These are phyloP conservation scores for Hyla sarda DNA, from an alignment of 2,113 vertebrate genomes.

Conservation along the genomic window DNA sequence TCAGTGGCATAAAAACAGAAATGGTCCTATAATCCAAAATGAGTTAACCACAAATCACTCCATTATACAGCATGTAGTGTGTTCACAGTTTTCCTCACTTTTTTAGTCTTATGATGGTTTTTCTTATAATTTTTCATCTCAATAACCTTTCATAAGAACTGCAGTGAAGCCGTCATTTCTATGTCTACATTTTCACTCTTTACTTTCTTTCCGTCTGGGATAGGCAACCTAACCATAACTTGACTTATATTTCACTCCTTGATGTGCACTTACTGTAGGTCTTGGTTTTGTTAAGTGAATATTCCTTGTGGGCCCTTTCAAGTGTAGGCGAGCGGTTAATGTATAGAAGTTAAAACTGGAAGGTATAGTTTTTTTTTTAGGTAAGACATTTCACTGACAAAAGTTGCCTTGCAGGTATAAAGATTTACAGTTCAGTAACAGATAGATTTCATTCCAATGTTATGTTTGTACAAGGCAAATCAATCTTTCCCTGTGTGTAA, in stretches of 20 bases:
- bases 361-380: neutral
- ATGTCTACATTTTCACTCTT: neutral
- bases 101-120: neutral
- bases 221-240: neutral
- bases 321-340: neutral
- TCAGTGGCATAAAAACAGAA: too few species aligned
- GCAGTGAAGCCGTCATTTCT: neutral
- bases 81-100: neutral
- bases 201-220: conserved; percentile 13
- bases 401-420: conserved; percentile 20
- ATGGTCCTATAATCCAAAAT: too few species aligned
- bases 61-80: neutral
- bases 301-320: neutral
- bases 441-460: conserved; percentile 38
- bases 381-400: conserved; percentile 1
- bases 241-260: conserved; percentile 17
- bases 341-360: conserved; percentile 17
- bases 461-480: conserved; percentile 59
- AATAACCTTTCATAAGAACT: neutral
- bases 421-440: conserved; percentile 37
- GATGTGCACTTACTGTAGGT: neutral
- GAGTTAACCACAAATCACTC: neutral
- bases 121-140: conserved; percentile 3
- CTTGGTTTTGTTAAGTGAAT: neutral
- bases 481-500: conserved; percentile 67